A percentile compares a stretch with the other conserved stretches of the same genome.
Evolutionary conservation across 2,888 invertebrate genomes (phyloP).

Genomic region (Horisme vitalbata): DNA sequence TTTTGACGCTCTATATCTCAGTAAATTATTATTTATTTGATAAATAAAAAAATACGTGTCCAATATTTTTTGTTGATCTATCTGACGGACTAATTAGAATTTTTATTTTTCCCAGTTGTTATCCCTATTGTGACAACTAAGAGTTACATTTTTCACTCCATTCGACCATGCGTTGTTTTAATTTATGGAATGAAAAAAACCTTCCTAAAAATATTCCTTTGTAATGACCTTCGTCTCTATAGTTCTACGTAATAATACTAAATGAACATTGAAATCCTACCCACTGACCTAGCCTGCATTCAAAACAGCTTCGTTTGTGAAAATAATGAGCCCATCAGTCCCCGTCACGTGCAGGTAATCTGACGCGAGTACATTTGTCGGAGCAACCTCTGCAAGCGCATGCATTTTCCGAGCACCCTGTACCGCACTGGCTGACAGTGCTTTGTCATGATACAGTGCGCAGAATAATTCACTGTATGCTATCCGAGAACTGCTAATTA

Average conservation of each 20-base stretch:
- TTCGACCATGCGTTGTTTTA: no score
- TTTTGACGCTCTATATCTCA: no score
- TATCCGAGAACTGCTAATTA: conserved; percentile 17
- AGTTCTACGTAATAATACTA: not conserved
- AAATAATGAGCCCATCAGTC: conserved; percentile 29
- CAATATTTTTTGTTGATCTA: no score
- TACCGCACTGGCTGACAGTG: conserved; percentile 4
- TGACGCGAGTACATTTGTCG: conserved; percentile 34
- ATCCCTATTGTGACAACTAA: no score
- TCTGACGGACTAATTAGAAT: no score
- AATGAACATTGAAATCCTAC: conserved; percentile 7
- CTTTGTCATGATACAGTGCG: conserved; percentile 12
- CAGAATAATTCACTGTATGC: conserved; percentile 18
- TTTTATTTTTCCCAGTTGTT: no score
- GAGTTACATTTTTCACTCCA: no score
- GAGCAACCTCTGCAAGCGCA: conserved; percentile 30
- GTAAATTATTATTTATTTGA: no score
- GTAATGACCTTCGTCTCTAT: conserved; percentile 5
- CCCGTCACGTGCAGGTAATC: conserved; percentile 28
- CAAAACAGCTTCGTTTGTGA: conserved; percentile 39
- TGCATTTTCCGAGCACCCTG: conserved; percentile 28
- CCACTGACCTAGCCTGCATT: conserved; percentile 2
- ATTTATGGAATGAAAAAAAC: no score
- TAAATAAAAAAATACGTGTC: no score
- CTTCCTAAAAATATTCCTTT: no score